Conservation (phyloP, 2,888 invertebrate species). For the Caprella mutica region DNA sequence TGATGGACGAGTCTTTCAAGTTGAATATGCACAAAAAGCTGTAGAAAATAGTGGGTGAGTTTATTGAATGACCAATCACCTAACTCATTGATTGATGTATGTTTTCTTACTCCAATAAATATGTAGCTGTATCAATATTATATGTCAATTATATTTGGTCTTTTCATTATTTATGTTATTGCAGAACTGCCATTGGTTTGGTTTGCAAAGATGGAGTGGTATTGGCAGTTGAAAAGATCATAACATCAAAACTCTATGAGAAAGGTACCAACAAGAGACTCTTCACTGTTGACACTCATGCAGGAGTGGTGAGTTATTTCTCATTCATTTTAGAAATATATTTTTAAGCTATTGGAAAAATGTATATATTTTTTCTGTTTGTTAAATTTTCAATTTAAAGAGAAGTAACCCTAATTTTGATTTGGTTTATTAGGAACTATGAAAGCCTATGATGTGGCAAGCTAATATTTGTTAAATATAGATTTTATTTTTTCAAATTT, state of each 20-base stretch:
- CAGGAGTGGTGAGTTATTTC: conserved; percentile 59
- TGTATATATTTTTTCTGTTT: not conserved
- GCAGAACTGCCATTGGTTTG: conserved; percentile 78
- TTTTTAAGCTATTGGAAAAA: not conserved
- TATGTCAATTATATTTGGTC: not conserved
- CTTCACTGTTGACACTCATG: conserved; percentile 82
- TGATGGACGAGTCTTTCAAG: conserved; percentile 97
- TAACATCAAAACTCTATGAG: conserved; percentile 86
- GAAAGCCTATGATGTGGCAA: too few relatives aligned
- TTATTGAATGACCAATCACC: too few relatives aligned
- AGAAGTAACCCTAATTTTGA: too few relatives aligned
- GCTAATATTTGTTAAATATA: too few relatives aligned
- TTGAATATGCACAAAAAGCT: conserved; percentile 98
- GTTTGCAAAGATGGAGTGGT: conserved; percentile 93
- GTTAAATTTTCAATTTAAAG: not conserved
- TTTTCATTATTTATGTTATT: conserved; percentile 33
- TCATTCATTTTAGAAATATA: not conserved
- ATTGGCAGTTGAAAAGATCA: conserved; percentile 92
- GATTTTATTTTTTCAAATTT: too few relatives aligned
- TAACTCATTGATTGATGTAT: too few relatives aligned
- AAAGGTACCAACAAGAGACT: conserved; percentile 80
- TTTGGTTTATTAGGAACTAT: too few relatives aligned
- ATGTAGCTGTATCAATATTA: not conserved
- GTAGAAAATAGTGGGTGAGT: conserved; percentile 87
- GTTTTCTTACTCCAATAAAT: not conserved